These are phyloP conservation scores for Phylloscopus collybita DNA, from an alignment of 2,797 vertebrate species.

Conservation along the genomic window DNA sequence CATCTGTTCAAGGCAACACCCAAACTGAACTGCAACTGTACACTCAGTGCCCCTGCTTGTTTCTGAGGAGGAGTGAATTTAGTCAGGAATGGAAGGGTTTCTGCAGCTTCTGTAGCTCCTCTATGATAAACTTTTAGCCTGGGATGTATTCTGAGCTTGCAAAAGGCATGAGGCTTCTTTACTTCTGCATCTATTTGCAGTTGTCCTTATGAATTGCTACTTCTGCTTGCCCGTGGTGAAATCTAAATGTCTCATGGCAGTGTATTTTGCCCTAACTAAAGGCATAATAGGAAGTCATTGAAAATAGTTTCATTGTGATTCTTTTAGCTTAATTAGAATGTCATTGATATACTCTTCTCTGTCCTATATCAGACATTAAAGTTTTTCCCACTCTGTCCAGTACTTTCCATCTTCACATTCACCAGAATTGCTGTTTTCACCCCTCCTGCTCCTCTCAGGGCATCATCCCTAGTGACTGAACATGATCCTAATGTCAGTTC, in stretches of 20 bases:
- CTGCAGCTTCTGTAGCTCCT: neutral
- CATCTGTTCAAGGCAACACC: constrained; percentile 26
- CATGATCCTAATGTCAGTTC: neutral
- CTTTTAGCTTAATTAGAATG: neutral
- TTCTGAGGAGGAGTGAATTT: neutral
- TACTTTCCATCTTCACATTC: neutral
- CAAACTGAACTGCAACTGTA: neutral
- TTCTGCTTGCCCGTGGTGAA: neutral
- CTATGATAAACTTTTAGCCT: neutral
- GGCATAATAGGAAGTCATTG: neutral
- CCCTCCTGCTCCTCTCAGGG: neutral
- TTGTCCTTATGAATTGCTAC: neutral
- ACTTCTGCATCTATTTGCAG: neutral
- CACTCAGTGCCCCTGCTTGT: neutral
- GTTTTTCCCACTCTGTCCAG: neutral
- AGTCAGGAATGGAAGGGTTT: neutral
- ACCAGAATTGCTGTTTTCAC: neutral
- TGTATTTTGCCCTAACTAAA: neutral
- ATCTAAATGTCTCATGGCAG: neutral
- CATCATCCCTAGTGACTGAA: neutral
- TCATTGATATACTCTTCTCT: neutral
- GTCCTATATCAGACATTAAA: neutral
- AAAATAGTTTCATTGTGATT: neutral
- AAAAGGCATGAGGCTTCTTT: neutral
- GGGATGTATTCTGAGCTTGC: neutral